These are phyloP conservation scores for Aplocera efformata DNA, from an alignment of 2,888 invertebrate genomes.

Conservation along the genomic window DNA sequence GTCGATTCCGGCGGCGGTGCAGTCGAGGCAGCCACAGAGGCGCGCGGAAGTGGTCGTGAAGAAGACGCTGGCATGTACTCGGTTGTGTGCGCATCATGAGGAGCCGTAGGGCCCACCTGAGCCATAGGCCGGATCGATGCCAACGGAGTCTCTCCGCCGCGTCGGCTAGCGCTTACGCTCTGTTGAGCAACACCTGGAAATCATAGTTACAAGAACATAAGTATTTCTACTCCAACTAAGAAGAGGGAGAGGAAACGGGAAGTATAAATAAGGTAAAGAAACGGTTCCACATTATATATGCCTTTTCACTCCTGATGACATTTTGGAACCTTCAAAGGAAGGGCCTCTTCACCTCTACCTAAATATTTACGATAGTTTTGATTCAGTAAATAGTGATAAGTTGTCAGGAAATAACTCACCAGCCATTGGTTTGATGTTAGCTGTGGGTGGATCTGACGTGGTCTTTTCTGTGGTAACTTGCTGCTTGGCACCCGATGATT, in stretches of 20 bases:
- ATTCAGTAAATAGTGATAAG: too few relatives aligned
- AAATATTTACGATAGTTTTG: too few relatives aligned
- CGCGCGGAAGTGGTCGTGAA: slow-evolving; percentile 80
- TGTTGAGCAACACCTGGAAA: slow-evolving; percentile 65
- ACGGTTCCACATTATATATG: too few relatives aligned
- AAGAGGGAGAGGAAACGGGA: too few relatives aligned
- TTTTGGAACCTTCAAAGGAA: too few relatives aligned
- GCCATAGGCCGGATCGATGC: slow-evolving; percentile 96
- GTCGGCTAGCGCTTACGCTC: slow-evolving; percentile 79
- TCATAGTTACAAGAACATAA: slow-evolving; percentile 9
- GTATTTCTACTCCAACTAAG: too few relatives aligned
- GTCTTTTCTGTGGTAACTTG: slow-evolving; percentile 78
- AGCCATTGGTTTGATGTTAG: slow-evolving; percentile 97
- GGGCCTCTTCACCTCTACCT: too few relatives aligned
- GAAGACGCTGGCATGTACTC: slow-evolving; percentile 94
- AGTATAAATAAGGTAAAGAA: too few relatives aligned
- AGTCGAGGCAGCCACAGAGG: slow-evolving; percentile 85
- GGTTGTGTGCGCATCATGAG: slow-evolving; percentile 80
- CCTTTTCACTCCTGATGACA: too few relatives aligned
- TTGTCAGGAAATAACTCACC: slow-evolving; percentile 68
- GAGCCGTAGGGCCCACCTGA: slow-evolving; percentile 90
- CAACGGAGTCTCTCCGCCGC: slow-evolving; percentile 89
- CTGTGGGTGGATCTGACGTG: slow-evolving; percentile 85
- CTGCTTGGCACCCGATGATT: slow-evolving; percentile 85
- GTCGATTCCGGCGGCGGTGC: slow-evolving; percentile 72